Evolutionary conservation across 2,888 invertebrate genomes (phyloP), one percentile per base, ranked within the genome.

Genomic region (Geotrupes spiniger): DNA sequence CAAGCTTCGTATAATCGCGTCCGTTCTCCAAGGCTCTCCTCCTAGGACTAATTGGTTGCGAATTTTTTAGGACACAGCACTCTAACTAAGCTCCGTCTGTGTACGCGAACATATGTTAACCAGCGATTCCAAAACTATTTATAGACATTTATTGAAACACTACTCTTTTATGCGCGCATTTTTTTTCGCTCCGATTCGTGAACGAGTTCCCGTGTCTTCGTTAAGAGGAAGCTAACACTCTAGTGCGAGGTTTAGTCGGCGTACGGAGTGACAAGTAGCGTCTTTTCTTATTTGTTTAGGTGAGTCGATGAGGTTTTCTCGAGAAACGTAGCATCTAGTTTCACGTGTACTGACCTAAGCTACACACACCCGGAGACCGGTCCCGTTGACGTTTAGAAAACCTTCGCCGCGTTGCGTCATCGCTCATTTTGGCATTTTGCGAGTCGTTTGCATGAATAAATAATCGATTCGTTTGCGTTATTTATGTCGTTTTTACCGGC

Each of bases 401-500:
- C 33, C 21, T 21, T 21, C 14, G 33, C 33, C 12, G 52, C 42
- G 38, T 57, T 57, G 51, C 57, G 53, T 57, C 55, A 57, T 46
- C 54, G 52, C 50, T 57, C 52, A 50, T 54, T 57, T 55, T 49
- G 55, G 53, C 54, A 44, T 54, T 57, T 56, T 46, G 56, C 56
- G 49, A 51, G 47, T 44, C 28, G 53, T 29, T 37, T 38, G 44
- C 31, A 46, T 50, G 42, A 36, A 50, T 36, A 50, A 28, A 29
- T 46, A 50, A 37, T 42, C 14, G 21, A 36, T 27, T 17, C 41
- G 28, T 50, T 36, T 46, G 46, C 27, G 50, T 40, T 26, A 11
- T 45, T 50, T 43, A 36, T 41, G 16, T 21, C 27, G 33, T 40
- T 43, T 44, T 33, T n/a, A n/a, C n/a, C n/a, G n/a, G n/a, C n/a